Evolutionary conservation across 2,797 vertebrate genomes (phyloP).

Genomic region (Pangasius sanitwongsei): DNA sequence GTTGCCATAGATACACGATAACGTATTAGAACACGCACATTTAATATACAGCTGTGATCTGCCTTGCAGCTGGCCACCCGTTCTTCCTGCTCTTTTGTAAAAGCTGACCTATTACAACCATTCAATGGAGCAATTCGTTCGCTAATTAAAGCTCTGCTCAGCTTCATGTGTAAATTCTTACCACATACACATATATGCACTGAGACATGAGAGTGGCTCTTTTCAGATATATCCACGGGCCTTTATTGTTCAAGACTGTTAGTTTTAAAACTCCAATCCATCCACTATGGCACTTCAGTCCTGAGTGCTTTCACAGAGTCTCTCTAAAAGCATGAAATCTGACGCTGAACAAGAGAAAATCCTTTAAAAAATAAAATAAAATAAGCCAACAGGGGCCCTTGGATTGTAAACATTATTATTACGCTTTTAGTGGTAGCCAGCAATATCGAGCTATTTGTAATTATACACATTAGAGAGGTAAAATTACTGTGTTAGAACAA

Average conservation of each 20-base stretch:
- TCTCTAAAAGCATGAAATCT: slow-evolving; percentile 17
- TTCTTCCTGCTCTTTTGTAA: too few relatives aligned
- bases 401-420: slow-evolving; percentile 12
- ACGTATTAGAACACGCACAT: not conserved
- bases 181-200: not conserved
- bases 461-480: slow-evolving; percentile 13
- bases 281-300: not conserved
- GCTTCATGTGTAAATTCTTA: not conserved
- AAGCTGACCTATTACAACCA: not conserved
- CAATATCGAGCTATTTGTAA: slow-evolving; percentile 9
- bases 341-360: not conserved
- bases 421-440: not conserved
- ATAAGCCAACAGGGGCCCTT: not conserved
- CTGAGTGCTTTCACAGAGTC: slow-evolving; percentile 37
- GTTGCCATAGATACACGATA: not conserved
- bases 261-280: slow-evolving; percentile 15
- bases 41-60: not conserved
- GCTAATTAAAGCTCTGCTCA: not conserved
- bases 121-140: not conserved
- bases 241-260: slow-evolving; percentile 34
- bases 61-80: not conserved
- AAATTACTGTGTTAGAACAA: slow-evolving; percentile 19
- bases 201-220: not conserved
- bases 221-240: not conserved
- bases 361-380: not conserved